Evolutionary conservation across 2,113 vertebrate genomes (phyloP).

Genomic region (Elgaria multicarinata): DNA sequence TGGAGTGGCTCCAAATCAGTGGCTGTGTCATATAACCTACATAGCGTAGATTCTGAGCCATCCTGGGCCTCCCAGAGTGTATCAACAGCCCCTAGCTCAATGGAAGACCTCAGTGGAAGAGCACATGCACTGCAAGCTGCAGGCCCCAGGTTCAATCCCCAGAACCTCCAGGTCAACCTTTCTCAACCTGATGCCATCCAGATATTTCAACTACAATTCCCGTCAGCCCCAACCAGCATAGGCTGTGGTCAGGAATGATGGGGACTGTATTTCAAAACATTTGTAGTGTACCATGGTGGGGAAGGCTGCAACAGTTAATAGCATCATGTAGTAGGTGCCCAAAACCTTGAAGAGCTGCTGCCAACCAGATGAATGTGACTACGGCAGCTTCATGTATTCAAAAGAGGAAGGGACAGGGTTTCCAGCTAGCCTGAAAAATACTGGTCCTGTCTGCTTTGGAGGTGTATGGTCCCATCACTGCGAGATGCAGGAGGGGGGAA

Average conservation of each 20-base stretch:
- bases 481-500: not conserved
- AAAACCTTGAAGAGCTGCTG: not conserved
- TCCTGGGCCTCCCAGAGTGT: no score
- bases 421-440: not conserved
- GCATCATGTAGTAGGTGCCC: not conserved
- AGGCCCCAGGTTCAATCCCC: not conserved
- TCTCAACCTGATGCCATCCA: no score
- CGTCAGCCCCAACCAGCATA: no score
- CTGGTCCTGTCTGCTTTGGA: not conserved
- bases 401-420: not conserved
- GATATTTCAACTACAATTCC: no score
- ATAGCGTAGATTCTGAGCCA: no score
- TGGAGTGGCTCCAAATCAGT: no score
- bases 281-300: no score
- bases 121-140: not conserved
- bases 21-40: no score
- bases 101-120: not conserved
- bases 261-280: no score
- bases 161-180: no score
- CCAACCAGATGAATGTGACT: not conserved
- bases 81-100: no score
- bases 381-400: not conserved
- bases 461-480: not conserved
- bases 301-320: not conserved
- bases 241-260: no score